A percentile compares a stretch with the other conserved stretches of the same genome.
Conservation (phyloP, 2,888 invertebrate genomes). For the Anthophora plumipes region DNA sequence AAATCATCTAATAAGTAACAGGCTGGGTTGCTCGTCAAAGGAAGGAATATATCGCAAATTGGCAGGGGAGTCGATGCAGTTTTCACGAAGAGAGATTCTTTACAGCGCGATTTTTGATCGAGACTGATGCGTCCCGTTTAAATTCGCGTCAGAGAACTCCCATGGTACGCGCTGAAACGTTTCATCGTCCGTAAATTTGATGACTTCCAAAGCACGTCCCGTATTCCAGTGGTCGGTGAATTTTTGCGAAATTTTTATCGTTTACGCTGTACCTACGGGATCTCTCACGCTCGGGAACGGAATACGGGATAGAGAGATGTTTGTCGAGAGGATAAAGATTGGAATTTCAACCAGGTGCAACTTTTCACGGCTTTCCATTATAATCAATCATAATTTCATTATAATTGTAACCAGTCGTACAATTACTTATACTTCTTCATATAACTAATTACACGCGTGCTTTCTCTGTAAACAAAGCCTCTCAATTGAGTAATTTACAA, state of each 20-base stretch:
- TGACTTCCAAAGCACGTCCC: conserved; percentile 26
- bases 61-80: background rate
- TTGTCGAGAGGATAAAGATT: conserved; percentile 4
- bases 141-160: conserved; percentile 33
- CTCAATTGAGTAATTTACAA: no score
- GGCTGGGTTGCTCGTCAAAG: conserved; percentile 1
- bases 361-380: background rate
- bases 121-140: conserved; percentile 32
- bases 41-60: conserved; percentile 7
- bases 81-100: conserved; percentile 21
- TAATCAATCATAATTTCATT: background rate
- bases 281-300: background rate
- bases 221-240: conserved; percentile 21
- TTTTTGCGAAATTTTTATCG: conserved; percentile 43
- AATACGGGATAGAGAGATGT: conserved; percentile 3
- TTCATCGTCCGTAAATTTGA: conserved; percentile 49
- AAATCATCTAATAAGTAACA: conserved; percentile 1
- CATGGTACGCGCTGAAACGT: conserved; percentile 21
- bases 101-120: conserved; percentile 29
- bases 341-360: background rate
- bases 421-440: no score
- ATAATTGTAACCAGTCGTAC: background rate
- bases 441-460: no score
- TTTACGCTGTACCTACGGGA: conserved; percentile 5
- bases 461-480: no score